Base-by-base conservation (phyloP, 2,888 invertebrate species). In the Lepas anatifera region DNA sequence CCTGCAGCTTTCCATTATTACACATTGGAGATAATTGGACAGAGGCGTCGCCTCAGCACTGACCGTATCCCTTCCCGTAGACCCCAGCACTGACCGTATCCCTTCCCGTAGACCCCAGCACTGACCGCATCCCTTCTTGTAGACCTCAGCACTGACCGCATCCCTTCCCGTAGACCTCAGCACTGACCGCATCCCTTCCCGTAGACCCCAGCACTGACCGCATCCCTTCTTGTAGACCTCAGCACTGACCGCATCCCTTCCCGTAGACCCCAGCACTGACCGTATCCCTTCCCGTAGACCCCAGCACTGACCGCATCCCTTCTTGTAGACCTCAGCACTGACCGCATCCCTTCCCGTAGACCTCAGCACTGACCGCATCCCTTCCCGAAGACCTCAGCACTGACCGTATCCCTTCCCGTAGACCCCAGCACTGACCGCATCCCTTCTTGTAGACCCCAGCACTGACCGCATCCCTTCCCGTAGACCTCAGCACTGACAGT, bases 191-290 rank as follows among this genome's bases (percentile, higher is more conserved):
- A 98, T 48, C 98, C 98, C 81, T 97, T 97, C 82, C 99, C 99
- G 78, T 95, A 99, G 1, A 99, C 84, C 77, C n/a, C n/a, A n/a
- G n/a, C n/a, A 69, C 58, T 70, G 72, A 75, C 90, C 92, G 76
- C 98, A 98, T 48, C 98, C 98, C 81, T 97, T 97, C 82, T 99
- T 98, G 78, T 95, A 99, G 1, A 99, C 84, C 77, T 95, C n/a
- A n/a, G n/a, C n/a, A 69, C 58, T 70, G 72, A 75, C 90, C 92
- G 76, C 98, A 98, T 48, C 98, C 98, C 81, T 97, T 97, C 82
- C 99, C 99, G 78, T 95, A 99, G 1, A 99, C 84, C 77, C n/a
- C n/a, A n/a, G n/a, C n/a, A 69, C 58, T 70, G 72, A 75, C 90
- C 92, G 76, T 98, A 98, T 48, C 98, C 98, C 81, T 97, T 97